Conservation (phyloP, 1,140 invertebrate genomes). For the Diuraphis noxia region DNA sequence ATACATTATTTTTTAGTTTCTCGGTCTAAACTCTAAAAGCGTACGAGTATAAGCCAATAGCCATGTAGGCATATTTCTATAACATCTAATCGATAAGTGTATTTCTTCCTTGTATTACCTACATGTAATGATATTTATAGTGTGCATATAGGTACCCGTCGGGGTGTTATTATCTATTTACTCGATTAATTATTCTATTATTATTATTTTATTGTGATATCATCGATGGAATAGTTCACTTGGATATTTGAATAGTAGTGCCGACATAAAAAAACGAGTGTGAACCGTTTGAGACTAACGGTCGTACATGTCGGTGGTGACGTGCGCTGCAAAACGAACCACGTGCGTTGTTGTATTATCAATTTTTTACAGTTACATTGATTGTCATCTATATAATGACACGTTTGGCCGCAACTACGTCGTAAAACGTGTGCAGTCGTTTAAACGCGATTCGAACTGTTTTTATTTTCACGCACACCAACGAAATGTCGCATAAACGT, state of each 20-base stretch:
- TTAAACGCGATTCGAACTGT: not conserved
- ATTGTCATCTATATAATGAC: not conserved
- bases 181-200: not conserved
- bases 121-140: too few relatives aligned
- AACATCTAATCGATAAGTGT: too few relatives aligned
- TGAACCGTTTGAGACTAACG: not conserved
- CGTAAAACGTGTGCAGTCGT: not conserved
- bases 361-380: not conserved
- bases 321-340: not conserved
- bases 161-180: not conserved
- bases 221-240: too few relatives aligned
- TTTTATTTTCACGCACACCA: not conserved
- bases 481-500: not conserved
- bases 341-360: not conserved
- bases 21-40: too few relatives aligned
- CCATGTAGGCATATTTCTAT: too few relatives aligned
- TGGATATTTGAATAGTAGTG: too few relatives aligned
- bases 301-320: not conserved
- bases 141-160: too few relatives aligned
- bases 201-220: not conserved
- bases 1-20: too few relatives aligned
- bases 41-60: too few relatives aligned
- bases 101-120: too few relatives aligned
- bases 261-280: too few relatives aligned
- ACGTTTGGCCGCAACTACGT: not conserved